Evolutionary conservation across 2,797 vertebrate species (phyloP), one percentile per base, ranked within the genome.

Genomic region (Euphonia xanthogaster): DNA sequence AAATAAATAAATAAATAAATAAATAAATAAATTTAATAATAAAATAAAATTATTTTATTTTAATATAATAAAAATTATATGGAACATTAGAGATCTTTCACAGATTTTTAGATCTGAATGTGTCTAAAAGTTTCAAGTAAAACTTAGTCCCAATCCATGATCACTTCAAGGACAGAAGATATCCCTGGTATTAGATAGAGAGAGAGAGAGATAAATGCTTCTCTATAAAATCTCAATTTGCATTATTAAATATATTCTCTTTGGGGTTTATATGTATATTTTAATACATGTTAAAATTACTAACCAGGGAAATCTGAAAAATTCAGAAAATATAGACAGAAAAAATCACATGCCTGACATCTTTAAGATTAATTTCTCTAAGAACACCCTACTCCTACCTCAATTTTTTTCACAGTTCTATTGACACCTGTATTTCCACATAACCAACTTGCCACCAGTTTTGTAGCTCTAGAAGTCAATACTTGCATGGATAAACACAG

Each of bases 401-500:
- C 14, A 47, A 0, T 42, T 53, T 47, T 61, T 60, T 17, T 10
- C 18, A 22, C 19, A 1, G 0, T 61, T 28, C 4, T 71, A 3
- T 45, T 50, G 54, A 4, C 31, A 73, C 23, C 37, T 79, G 6
- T 10, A 25, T 47, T 86, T 86, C 66, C n/a, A 10, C 3, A 22
- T 3, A 60, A 75, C 45, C 7, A 3, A 28, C 8, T 47, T 71
- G 27, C 54, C 37, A 33, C 17, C 16, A 61, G 33, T 42, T 53
- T 27, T 50, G 15, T 24, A 17, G 19, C n/a, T 87, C n/a, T 27
- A 45, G 54, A 93, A 81, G 33, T 48, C 45, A 61, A 0, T 28
- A 9, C 14, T 71, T 57, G 28, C n/a, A 12, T 18, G 27, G 47
- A 20, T 19, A 12, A 5, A 55, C 13, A 14, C 7, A 28, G 16